phyloP scores from a whole-genome alignment of 2,888 invertebrate genomes.

The Magallana nippona region DNA sequence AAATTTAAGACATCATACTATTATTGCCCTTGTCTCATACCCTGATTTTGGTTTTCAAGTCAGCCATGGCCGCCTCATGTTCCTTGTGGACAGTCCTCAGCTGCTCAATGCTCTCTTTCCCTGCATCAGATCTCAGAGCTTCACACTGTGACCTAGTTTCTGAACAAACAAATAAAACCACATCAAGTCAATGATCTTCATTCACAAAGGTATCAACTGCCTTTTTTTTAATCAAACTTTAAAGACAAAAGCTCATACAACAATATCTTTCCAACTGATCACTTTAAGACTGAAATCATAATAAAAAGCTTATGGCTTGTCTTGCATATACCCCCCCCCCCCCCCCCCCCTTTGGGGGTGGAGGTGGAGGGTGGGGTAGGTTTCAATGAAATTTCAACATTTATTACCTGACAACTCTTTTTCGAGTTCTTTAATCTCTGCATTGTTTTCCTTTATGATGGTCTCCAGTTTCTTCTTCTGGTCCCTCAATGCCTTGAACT shows the following conservation, averaged over 20 bases:
- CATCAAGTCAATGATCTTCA: not conserved
- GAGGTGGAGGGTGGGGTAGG: too few relatives aligned
- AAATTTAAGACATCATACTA: too few relatives aligned
- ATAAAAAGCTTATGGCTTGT: too few relatives aligned
- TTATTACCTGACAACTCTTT: conserved; percentile 60
- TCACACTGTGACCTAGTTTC: conserved; percentile 42
- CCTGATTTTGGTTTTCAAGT: conserved; percentile 39
- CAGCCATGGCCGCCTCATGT: conserved; percentile 22
- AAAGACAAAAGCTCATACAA: not conserved
- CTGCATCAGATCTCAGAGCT: conserved; percentile 9
- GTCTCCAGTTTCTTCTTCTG: conserved; percentile 56
- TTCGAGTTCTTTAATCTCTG: conserved; percentile 65
- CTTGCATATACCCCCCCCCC: too few relatives aligned
- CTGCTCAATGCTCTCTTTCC: not conserved
- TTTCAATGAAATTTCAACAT: not conserved
- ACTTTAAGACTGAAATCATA: too few relatives aligned
- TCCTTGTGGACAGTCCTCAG: not conserved
- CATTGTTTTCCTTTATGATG: conserved; percentile 62
- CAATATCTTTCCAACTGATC: too few relatives aligned
- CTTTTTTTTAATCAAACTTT: too few relatives aligned
- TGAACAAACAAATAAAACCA: not conserved
- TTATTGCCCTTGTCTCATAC: not conserved
- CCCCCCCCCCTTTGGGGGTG: too few relatives aligned
- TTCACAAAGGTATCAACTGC: not conserved
- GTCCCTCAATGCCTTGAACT: conserved; percentile 48